Evolutionary conservation across 2,113 vertebrate species (phyloP).

Genomic region (Petromus typicus): DNA sequence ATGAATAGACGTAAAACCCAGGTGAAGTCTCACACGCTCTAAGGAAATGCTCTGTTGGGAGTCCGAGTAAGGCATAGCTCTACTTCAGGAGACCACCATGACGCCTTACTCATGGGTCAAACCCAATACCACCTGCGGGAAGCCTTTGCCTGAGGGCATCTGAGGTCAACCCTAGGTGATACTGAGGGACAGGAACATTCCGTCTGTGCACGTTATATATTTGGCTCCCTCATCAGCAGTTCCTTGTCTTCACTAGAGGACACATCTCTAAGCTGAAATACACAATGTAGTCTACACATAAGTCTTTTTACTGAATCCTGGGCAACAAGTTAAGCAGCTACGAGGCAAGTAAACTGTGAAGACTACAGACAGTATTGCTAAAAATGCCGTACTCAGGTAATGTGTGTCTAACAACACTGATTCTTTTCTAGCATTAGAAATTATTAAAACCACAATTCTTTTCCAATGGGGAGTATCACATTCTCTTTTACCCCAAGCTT

Average conservation of each 20-base stretch:
- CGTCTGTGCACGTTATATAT: rapidly evolving
- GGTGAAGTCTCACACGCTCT: neutral
- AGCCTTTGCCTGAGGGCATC: neutral
- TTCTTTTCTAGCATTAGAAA: neutral
- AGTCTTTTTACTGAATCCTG: neutral
- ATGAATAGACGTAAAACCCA: neutral
- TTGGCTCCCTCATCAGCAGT: neutral
- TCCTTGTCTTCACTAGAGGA: neutral
- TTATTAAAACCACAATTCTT: neutral
- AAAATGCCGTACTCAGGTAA: neutral
- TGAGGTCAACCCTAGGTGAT: neutral
- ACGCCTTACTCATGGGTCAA: neutral
- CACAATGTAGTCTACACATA: neutral
- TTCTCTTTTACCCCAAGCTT: conserved; percentile 73
- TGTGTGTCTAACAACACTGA: neutral
- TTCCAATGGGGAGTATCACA: neutral
- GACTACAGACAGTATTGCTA: neutral
- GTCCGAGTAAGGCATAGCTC: neutral
- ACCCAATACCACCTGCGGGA: neutral
- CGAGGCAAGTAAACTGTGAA: neutral
- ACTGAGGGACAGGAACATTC: neutral
- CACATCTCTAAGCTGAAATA: neutral
- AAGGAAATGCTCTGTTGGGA: neutral
- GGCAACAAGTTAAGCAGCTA: neutral
- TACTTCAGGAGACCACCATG: neutral